Conservation (phyloP, 92 coral and sea anemone species). For the Porites lobata region DNA sequence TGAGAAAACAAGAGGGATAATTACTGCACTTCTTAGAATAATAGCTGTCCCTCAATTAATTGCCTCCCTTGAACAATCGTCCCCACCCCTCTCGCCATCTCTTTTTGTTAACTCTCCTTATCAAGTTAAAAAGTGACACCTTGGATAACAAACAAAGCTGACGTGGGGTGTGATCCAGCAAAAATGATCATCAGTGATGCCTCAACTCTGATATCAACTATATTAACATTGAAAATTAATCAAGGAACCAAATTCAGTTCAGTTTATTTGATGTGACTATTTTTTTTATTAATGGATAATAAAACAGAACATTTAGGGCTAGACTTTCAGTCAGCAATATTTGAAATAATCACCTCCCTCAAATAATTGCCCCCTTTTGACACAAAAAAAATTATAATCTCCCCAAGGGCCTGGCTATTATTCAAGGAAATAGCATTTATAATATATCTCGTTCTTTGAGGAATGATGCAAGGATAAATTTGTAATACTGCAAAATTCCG, state of each 20-base stretch:
- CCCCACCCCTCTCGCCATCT: constrained; percentile 15
- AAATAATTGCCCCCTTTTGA: too few species aligned
- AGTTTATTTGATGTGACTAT: neutral
- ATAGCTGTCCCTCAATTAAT: too few species aligned
- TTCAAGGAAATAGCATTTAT: too few species aligned
- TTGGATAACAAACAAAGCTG: constrained; percentile 12
- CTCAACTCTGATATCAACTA: neutral
- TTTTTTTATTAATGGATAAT: neutral
- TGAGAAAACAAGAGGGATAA: neutral
- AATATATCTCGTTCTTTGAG: too few species aligned
- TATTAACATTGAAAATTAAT: neutral
- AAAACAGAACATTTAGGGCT: constrained; percentile 11
- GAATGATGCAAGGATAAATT: too few species aligned
- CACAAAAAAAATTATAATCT: neutral
- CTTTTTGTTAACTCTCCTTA: constrained; percentile 3
- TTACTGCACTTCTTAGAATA: too few species aligned
- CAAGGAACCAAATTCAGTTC: neutral
- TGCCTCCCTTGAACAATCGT: constrained; percentile 1
- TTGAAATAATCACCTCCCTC: too few species aligned
- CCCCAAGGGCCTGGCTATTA: too few species aligned
- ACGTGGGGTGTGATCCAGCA: constrained; percentile 9
- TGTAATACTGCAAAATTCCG: too few species aligned
- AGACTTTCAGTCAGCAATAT: neutral
- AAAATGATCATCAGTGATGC: neutral
- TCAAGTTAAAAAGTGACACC: neutral